These are phyloP conservation scores for Campylomormyrus numenius DNA, from an alignment of 2,113 vertebrate genomes.

Conservation along the genomic window DNA sequence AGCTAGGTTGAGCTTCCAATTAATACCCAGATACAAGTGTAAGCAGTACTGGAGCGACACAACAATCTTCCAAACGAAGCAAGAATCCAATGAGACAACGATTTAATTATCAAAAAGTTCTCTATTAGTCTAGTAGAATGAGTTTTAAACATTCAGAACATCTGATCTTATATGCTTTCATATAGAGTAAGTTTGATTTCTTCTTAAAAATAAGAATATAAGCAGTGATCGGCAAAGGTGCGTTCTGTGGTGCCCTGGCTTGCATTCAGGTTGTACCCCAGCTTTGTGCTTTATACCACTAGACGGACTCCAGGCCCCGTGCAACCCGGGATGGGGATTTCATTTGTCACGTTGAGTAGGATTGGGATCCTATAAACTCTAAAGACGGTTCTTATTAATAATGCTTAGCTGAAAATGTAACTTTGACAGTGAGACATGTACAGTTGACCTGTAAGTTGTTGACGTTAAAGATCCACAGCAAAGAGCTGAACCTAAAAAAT, in stretches of 20 bases:
- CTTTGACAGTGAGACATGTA: constrained; percentile 32
- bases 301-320: neutral
- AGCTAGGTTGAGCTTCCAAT: neutral
- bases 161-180: neutral
- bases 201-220: neutral
- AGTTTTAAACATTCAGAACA: neutral
- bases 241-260: neutral
- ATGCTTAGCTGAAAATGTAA: constrained; percentile 20
- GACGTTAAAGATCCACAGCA: constrained; percentile 36
- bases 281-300: neutral
- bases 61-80: neutral
- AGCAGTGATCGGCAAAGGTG: neutral
- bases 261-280: neutral
- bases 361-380: constrained; percentile 13
- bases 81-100: neutral
- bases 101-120: neutral
- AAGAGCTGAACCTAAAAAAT: constrained; percentile 28
- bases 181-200: neutral
- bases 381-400: constrained; percentile 19
- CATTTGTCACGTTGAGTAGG: neutral
- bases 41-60: neutral
- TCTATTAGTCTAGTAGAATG: neutral
- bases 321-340: neutral
- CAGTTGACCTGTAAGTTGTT: constrained; percentile 30
- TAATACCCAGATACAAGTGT: neutral